Conservation (phyloP, 2,797 vertebrate genomes). For the Sylvilagus floridanus region DNA sequence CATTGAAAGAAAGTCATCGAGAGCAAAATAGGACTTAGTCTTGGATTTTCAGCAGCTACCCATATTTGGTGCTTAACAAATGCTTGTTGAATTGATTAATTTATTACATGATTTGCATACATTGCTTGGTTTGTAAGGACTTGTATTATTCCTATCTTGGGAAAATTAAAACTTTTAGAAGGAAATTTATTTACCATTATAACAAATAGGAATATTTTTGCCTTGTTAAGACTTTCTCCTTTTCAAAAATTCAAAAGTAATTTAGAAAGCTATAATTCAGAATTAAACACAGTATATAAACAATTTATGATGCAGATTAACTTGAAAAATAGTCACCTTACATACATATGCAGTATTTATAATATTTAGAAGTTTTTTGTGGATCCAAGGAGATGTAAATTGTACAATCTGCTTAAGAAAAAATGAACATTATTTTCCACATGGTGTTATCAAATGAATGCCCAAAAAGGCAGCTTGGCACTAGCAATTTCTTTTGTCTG, state of each 20-base stretch:
- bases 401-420: not conserved
- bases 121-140: not conserved
- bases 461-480: not conserved
- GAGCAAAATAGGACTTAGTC: not conserved
- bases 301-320: slow-evolving; percentile 52
- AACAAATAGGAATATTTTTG: slow-evolving; percentile 42
- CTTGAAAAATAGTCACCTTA: slow-evolving; percentile 47
- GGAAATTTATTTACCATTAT: slow-evolving; percentile 53
- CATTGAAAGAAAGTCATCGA: not conserved
- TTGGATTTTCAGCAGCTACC: not conserved
- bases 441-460: not conserved
- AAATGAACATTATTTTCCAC: slow-evolving; percentile 27
- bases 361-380: slow-evolving; percentile 43
- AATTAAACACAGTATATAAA: slow-evolving; percentile 55
- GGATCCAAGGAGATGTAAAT: not conserved
- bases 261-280: slow-evolving; percentile 54
- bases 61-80: not conserved
- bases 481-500: not conserved
- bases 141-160: slow-evolving; percentile 46
- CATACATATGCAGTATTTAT: slow-evolving; percentile 36
- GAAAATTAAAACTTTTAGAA: slow-evolving; percentile 62
- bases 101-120: too few relatives aligned
- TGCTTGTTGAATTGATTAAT: not conserved
- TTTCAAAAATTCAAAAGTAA: slow-evolving; percentile 54
- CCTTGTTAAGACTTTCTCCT: slow-evolving; percentile 32